These are phyloP conservation scores for Lampris incognitus DNA, from an alignment of 2,113 vertebrate genomes.

Conservation along the genomic window DNA sequence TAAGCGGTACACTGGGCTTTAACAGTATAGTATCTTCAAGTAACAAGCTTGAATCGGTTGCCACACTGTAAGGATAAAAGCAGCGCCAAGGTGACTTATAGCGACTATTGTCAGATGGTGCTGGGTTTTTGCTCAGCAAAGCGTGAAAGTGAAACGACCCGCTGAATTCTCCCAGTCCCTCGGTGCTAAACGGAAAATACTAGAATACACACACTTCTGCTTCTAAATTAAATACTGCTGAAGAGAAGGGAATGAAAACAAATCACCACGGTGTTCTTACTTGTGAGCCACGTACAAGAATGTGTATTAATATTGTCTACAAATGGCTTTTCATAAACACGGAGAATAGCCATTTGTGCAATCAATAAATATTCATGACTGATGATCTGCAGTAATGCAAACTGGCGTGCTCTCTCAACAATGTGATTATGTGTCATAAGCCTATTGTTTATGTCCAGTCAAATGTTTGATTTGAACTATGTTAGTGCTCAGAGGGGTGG, in stretches of 20 bases:
- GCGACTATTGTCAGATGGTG: constrained; percentile 69
- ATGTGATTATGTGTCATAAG: no score
- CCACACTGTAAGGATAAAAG: constrained; percentile 55
- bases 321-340: not conserved
- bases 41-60: constrained; percentile 71
- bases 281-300: not conserved
- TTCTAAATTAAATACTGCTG: constrained; percentile 45
- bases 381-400: no score
- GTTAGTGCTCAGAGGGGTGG: no score
- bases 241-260: constrained; percentile 18
- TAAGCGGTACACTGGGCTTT: constrained; percentile 41
- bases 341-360: not conserved
- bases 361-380: not conserved
- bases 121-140: constrained; percentile 66
- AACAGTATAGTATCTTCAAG: constrained; percentile 28
- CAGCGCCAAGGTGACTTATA: constrained; percentile 65
- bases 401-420: no score
- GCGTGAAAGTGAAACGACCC: constrained; percentile 71
- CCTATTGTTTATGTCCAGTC: no score
- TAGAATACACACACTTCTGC: constrained; percentile 35
- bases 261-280: constrained; percentile 20
- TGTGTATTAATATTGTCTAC: not conserved
- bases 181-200: constrained; percentile 59
- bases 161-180: constrained; percentile 58
- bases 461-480: no score